Conservation (phyloP, 2,797 vertebrate species). For the Acanthiza pusilla region DNA sequence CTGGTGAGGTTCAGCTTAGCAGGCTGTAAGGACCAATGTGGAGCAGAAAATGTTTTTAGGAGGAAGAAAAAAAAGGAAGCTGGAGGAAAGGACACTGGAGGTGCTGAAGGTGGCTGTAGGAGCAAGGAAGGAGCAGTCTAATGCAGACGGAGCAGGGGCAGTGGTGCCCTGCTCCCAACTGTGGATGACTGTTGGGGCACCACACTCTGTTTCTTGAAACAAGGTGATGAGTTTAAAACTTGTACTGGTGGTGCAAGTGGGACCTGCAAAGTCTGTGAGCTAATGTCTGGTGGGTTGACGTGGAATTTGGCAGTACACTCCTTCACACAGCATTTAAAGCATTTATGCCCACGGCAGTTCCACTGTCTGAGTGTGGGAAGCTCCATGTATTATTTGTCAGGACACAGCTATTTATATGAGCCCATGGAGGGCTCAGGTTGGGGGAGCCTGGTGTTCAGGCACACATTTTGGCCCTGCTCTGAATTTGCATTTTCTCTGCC, state of each 20-base stretch:
- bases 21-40: background rate
- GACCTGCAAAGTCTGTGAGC: background rate
- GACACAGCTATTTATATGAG: background rate
- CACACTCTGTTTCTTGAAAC: background rate
- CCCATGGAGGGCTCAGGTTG: background rate
- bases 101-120: background rate
- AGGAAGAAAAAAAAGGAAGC: background rate
- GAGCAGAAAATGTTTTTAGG: background rate
- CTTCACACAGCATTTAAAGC: background rate
- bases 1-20: background rate
- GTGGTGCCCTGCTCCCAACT: fast-evolving
- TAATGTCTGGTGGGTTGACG: background rate
- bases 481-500: background rate
- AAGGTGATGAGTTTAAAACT: background rate
- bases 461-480: background rate
- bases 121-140: background rate
- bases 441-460: background rate
- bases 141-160: background rate
- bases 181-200: background rate
- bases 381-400: background rate
- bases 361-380: background rate
- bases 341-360: background rate
- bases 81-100: background rate
- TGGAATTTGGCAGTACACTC: background rate
- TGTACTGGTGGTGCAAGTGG: background rate